Base-by-base conservation (phyloP, 2,888 invertebrate genomes). In the Acronicta aceris region DNA sequence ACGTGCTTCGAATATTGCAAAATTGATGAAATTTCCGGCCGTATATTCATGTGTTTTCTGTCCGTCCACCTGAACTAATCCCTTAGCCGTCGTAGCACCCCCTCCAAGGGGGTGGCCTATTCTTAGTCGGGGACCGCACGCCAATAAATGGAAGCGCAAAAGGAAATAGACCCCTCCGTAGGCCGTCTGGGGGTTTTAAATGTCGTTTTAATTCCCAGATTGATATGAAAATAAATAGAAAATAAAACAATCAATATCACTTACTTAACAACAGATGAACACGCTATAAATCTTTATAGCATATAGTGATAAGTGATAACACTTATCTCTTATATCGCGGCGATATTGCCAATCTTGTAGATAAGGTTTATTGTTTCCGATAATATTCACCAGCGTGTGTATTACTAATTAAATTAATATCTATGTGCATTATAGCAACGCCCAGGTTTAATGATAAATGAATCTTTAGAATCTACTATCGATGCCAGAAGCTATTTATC, bases 311-410 rank as follows among this genome's bases (percentile, higher is more conserved):
- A 70, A 59, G 55, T 56, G 60, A 69, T 64, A 70, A 38, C 25
- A 51, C 27, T 42, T 66, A 70, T 76, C 69, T 59, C 21, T 58
- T 64, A 53, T 76, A 74, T 72, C 73, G 46, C 27, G 16, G 16
- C 40, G 74, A 76, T 74, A 76, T 76, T 59, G 68, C 25, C 76
- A 76, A 74, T 74, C 74, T 65, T 65, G 61, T 62, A 51, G 74
- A 74, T 74, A 76, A 72, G 46, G 56, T 17, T 58, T 75, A 75
- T 63, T 71, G 60, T 67, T 49, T 25, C 40, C 43, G 68, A 74
- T 74, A 72, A 67, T 33, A 52, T 42, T 57, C 27, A 50, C 46
- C 33, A 33, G 47, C 40, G 52, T 63, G 57, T 51, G 30, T 66
- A 75, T 55, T 25, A 21, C 41, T 74, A 67, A 74, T 74, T 72